Percentiles rank a stretch among this genome's conserved stretches.
Evolutionary conservation across 1,140 invertebrate genomes (phyloP).

Genomic region (Neocloeon triangulifer): DNA sequence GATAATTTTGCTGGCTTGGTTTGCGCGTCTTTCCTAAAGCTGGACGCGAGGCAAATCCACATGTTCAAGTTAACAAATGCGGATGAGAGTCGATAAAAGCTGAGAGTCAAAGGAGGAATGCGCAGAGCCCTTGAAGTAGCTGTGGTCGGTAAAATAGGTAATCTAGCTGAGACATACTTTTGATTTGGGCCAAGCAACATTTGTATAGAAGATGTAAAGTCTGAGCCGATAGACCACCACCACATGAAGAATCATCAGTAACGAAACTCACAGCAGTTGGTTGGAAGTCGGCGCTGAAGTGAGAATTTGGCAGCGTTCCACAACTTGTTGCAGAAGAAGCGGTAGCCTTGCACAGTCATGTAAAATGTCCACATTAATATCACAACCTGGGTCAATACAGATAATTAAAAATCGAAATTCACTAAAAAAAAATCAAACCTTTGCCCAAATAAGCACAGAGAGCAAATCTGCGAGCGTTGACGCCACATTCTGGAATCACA

Average conservation of each 20-base stretch:
- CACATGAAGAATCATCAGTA: slow-evolving; percentile 5
- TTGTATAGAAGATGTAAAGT: too few relatives aligned
- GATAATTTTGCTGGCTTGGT: too few relatives aligned
- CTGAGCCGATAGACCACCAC: too few relatives aligned
- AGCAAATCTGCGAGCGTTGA: slow-evolving; percentile 91
- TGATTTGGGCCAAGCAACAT: too few relatives aligned
- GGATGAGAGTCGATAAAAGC: too few relatives aligned
- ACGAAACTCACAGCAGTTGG: slow-evolving; percentile 2
- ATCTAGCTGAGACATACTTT: too few relatives aligned
- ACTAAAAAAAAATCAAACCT: slow-evolving; percentile 27
- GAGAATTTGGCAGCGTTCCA: slow-evolving; percentile 96
- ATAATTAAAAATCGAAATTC: slow-evolving; percentile 4
- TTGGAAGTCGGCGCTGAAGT: slow-evolving; percentile 30
- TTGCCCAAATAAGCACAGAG: slow-evolving; percentile 83
- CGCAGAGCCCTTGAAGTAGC: slow-evolving; percentile 22
- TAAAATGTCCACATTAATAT: slow-evolving; percentile 92
- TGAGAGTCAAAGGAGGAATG: slow-evolving; percentile 20
- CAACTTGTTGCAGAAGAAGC: slow-evolving; percentile 98
- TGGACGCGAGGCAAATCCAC: too few relatives aligned
- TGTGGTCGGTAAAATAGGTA: slow-evolving; percentile 20
- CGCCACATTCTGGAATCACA: slow-evolving; percentile 97
- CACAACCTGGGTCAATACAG: too few relatives aligned
- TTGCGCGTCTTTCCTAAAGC: too few relatives aligned
- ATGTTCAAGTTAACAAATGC: too few relatives aligned
- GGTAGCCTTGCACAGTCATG: slow-evolving; percentile 91